Base-by-base conservation (phyloP, 2,113 vertebrate genomes). In the Phylloscopus trochilus region DNA sequence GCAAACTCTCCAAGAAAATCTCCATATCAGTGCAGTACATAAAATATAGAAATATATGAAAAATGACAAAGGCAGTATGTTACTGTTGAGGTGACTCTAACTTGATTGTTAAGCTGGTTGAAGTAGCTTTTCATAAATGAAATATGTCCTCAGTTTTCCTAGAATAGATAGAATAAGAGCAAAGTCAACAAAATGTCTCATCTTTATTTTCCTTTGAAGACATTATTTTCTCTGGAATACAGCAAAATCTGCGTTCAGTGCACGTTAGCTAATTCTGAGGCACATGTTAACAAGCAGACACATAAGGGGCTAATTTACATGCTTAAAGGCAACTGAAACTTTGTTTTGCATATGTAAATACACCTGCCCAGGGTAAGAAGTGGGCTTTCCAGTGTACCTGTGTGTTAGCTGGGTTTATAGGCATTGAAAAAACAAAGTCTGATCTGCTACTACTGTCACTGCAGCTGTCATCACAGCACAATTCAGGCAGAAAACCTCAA, bases 121-220 rank as follows among this genome's bases (percentile, higher is more conserved):
- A 94, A 95, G 80, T 74, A 63, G 64, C 83, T 96, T 95, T 95
- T 97, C 90, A 96, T 93, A 95, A 97, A 87, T 88, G 72, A 96
- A 97, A 96, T 94, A 92, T 88, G 49, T 78, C 26, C 20, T 66
- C 41, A 51, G 52, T 88, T 95, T 94, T 95, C 79, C 60, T 94
- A 31, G 46, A 75, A 82, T 5, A 84, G 76, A 84, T 63, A 90
- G 73, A 87, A 81, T 89, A 93, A 94, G 76, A 95, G 76, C 73
- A 92, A 95, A 93, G 83, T 92, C 83, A 94, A 95, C 69, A 92
- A 83, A 87, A 95, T 52, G 18, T 60, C 41, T 52, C 52, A 27
- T 73, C 67, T 92, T 80, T 84, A 67, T 95, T 94, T 95, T 92
- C 52, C 72, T 94, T 96, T 93, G 90, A 86, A 82, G 49, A 87